Evolutionary conservation across 2,797 vertebrate genomes (phyloP), one percentile per base, ranked within the genome.

Genomic region (Simalia tracyae): DNA sequence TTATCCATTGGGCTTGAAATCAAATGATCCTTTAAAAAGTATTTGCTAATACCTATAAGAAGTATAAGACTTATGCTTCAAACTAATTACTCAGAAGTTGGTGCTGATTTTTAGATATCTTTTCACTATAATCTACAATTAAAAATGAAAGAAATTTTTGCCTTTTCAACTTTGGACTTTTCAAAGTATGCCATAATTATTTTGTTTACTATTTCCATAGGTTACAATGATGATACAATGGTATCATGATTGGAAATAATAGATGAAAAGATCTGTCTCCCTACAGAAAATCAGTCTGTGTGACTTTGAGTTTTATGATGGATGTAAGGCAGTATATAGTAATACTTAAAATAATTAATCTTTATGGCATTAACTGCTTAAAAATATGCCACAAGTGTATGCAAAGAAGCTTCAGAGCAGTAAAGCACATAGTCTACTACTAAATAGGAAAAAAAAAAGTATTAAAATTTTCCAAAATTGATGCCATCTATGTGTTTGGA

Each of bases 11-110:
- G 63, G 22, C 9, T 54, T 36, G 36, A 60, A 94, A 86, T 15
- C 90, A 93, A 15, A 22, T 76, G 31, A 8, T 26, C 28, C 28
- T 28, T 22, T 36, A 36, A 36, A 36, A 36, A 36, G 36, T 36
- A 36, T 36, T 36, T 93, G 2, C 86, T 92, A 84, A 91, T 8
- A 86, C 87, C 46, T 64, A 8, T 12, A 26, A 19, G 31, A 15
- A 63, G 61, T 14, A 54, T 54, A 50, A 42, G 57, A 56, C 86
- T 94, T 68, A n/a, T 56, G 12, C 93, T 22, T 5, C 72, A 91
- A 59, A 59, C 81, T 31, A 93, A 59, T n/a, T 24, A 84, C 90
- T 93, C 59, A 46, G 0, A 6, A 85, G 64, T 28, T 81, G 64
- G 42, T 42, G 26, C 14, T 56, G 11, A 54, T 9, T 56, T 36